Conservation (phyloP, 1,140 invertebrate species). For the Lucilia cuprina region DNA sequence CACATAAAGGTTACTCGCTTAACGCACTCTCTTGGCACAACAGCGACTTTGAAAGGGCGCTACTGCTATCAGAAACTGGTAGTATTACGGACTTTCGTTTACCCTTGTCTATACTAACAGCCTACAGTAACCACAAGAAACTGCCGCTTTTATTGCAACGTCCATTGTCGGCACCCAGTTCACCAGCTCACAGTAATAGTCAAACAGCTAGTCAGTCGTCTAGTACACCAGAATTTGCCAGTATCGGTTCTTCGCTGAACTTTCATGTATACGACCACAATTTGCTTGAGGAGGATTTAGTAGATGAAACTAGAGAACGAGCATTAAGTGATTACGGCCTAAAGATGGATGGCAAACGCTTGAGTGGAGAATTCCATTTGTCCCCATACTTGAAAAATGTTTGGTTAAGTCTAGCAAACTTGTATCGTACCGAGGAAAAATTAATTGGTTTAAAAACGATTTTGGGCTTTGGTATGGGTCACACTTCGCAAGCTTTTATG, state of each 20-base stretch:
- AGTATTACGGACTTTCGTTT: slow-evolving; percentile 53
- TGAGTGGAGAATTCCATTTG: slow-evolving; percentile 45
- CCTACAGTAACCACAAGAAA: slow-evolving; percentile 56
- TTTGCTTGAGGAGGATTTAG: slow-evolving; percentile 51
- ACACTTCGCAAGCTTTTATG: slow-evolving; percentile 53
- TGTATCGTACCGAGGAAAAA: slow-evolving; percentile 50
- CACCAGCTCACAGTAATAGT: slow-evolving; percentile 37
- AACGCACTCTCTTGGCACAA: slow-evolving; percentile 56
- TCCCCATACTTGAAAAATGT: slow-evolving; percentile 52
- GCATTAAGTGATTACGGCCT: slow-evolving; percentile 54
- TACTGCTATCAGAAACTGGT: slow-evolving; percentile 52
- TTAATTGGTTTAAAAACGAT: slow-evolving; percentile 52
- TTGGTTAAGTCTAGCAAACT: slow-evolving; percentile 48
- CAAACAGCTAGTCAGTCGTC: slow-evolving; percentile 43
- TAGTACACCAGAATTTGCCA: slow-evolving; percentile 51
- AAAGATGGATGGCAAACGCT: slow-evolving; percentile 45
- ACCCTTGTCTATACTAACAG: slow-evolving; percentile 51
- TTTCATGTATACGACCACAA: slow-evolving; percentile 50
- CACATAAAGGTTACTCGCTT: slow-evolving; percentile 44
- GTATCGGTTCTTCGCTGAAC: slow-evolving; percentile 45
- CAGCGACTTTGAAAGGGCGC: slow-evolving; percentile 52
- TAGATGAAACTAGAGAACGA: slow-evolving; percentile 54
- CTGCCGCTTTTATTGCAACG: slow-evolving; percentile 53
- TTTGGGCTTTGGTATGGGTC: slow-evolving; percentile 70
- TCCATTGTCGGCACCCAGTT: slow-evolving; percentile 40